Evolutionary conservation across 53 echinoderm and acorn worm genomes (phyloP).

Genomic region (Echinarachnius parma): DNA sequence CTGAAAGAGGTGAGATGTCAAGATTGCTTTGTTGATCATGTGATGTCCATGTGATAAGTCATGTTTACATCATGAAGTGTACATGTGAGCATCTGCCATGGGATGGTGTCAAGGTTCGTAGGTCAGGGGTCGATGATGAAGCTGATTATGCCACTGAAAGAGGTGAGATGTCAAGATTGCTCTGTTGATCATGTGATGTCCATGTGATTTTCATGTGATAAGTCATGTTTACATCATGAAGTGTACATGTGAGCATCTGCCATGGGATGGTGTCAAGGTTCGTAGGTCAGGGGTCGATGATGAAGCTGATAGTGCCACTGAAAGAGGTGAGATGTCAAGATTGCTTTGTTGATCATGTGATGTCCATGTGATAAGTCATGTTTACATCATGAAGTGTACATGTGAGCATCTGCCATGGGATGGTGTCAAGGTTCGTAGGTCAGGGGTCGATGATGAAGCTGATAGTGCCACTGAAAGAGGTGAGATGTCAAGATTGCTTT

Average conservation of each 20-base stretch:
- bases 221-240: no score
- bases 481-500: slow-evolving; percentile 35
- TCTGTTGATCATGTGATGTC: no score
- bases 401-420: slow-evolving; percentile 84
- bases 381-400: no score
- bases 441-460: slow-evolving; percentile 69
- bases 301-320: slow-evolving; percentile 66
- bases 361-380: no score
- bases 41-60: no score
- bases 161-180: slow-evolving; percentile 56
- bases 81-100: no score
- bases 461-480: slow-evolving; percentile 88
- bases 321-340: slow-evolving; percentile 73
- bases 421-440: slow-evolving; percentile 80
- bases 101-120: slow-evolving; percentile 79
- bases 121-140: slow-evolving; percentile 72
- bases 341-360: no score
- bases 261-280: slow-evolving; percentile 85
- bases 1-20: slow-evolving; percentile 80
- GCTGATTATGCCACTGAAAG: slow-evolving; percentile 80
- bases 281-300: slow-evolving; percentile 76
- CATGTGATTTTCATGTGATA: no score
- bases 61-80: no score
- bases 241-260: no score
- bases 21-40: no score